These are phyloP conservation scores for Phaedon cochleariae DNA, from an alignment of 2,888 invertebrate species.

Conservation along the genomic window DNA sequence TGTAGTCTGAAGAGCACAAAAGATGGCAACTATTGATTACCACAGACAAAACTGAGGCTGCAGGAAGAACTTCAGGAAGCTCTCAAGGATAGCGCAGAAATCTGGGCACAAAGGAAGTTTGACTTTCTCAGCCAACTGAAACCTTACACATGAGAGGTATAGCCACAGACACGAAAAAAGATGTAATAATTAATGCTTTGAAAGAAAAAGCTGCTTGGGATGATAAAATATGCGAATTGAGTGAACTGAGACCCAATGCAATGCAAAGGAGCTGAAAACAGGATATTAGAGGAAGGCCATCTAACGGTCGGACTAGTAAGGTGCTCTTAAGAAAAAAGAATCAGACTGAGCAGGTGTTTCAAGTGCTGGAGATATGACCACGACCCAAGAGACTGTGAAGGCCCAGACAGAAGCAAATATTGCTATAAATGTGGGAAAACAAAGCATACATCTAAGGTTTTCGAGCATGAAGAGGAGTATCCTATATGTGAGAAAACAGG, in stretches of 20 bases:
- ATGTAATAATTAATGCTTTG: neutral
- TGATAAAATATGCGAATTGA: neutral
- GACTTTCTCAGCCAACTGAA: neutral
- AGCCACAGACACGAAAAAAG: neutral
- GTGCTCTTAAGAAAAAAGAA: no score
- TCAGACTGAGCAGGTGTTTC: no score
- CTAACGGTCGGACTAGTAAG: no score
- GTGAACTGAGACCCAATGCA: neutral
- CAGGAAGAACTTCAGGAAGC: neutral
- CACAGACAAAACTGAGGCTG: neutral
- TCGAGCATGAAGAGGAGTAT: no score
- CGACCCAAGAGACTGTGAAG: no score
- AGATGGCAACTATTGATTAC: conserved; percentile 4
- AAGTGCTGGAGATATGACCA: no score
- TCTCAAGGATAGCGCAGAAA: neutral
- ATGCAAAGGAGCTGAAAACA: neutral
- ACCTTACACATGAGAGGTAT: conserved; percentile 3
- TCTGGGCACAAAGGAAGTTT: neutral
- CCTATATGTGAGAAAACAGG: no score
- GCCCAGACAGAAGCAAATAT: no score
- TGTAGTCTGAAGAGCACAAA: conserved; percentile 7
- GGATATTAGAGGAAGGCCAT: no score
- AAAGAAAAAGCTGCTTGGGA: neutral
- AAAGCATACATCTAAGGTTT: no score
- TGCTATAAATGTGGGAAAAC: no score